Evolutionary conservation across 1,140 invertebrate species (phyloP).

Genomic region (Drosophila persimilis): DNA sequence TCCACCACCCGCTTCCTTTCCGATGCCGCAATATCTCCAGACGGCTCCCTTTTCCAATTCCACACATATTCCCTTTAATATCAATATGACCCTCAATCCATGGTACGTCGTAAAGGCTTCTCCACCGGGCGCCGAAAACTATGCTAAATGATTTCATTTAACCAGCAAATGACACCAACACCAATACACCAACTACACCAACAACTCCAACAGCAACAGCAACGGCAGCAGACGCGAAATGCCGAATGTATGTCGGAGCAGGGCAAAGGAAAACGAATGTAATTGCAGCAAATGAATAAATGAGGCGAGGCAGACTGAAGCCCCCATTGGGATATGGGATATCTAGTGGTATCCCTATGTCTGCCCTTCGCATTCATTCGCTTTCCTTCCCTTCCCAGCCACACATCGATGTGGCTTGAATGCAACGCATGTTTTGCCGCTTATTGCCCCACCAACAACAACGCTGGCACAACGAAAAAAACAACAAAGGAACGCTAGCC

Average conservation of each 20-base stretch:
- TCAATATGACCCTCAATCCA: no score
- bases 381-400: no score
- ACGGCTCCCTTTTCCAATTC: no score
- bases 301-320: constrained; percentile 39
- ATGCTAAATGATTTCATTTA: constrained; percentile 70
- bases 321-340: constrained; percentile 1
- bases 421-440: constrained; percentile 69
- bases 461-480: constrained; percentile 10
- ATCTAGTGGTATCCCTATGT: neutral
- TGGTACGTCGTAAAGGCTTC: no score
- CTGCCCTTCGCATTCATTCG: no score
- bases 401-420: constrained; percentile 29
- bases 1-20: no score
- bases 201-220: constrained; percentile 11
- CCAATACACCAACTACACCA: constrained; percentile 29
- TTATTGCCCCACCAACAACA: constrained; percentile 44
- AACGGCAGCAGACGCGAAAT: constrained; percentile 17
- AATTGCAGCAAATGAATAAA: constrained; percentile 79
- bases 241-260: constrained; percentile 11
- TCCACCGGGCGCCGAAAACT: constrained; percentile 36
- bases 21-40: no score
- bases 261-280: constrained; percentile 45
- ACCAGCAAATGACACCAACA: constrained; percentile 44
- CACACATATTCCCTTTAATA: no score
- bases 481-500: neutral